Percentiles rank a stretch among this genome's conserved stretches.
phyloP scores from a whole-genome alignment of 1,140 invertebrate genomes.

The Drosophila dunni region DNA sequence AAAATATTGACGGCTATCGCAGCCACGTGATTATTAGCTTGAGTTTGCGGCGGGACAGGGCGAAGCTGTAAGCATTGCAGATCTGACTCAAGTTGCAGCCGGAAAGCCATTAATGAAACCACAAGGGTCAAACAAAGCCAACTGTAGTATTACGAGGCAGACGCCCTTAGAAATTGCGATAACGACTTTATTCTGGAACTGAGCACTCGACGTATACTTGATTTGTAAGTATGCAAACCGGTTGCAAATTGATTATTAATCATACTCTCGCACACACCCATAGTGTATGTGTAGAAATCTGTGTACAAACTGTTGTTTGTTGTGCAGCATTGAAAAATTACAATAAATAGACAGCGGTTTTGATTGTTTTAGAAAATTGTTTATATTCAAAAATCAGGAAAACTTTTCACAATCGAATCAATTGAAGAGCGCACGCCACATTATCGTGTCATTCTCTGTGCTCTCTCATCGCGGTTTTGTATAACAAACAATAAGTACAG shows the following conservation, averaged over 20 bases:
- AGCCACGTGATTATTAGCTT: conserved; percentile 63
- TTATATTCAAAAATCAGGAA: conserved; percentile 62
- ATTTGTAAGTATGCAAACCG: conserved; percentile 60
- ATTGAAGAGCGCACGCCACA: conserved; percentile 39
- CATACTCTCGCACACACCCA: background rate
- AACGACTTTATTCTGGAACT: conserved; percentile 7
- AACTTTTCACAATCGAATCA: conserved; percentile 60
- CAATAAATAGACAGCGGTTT: conserved; percentile 30
- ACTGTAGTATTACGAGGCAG: conserved; percentile 1
- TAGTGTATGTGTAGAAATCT: background rate
- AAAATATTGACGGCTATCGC: conserved; percentile 27
- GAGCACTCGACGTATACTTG: conserved; percentile 60
- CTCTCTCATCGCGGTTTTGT: conserved; percentile 63
- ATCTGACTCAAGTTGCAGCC: background rate
- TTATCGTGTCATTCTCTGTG: conserved; percentile 35
- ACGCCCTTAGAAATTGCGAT: conserved; percentile 10
- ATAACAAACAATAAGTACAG: conserved; percentile 82
- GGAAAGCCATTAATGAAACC: background rate
- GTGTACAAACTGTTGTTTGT: background rate
- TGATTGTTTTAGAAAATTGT: conserved; percentile 58
- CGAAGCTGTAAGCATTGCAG: conserved; percentile 22
- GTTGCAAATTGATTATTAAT: conserved; percentile 37
- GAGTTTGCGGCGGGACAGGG: conserved; percentile 30
- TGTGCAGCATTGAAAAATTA: conserved; percentile 16
- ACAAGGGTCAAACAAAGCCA: background rate